Base-by-base conservation (phyloP, 2,888 invertebrate genomes). In the Agrotis exclamationis region DNA sequence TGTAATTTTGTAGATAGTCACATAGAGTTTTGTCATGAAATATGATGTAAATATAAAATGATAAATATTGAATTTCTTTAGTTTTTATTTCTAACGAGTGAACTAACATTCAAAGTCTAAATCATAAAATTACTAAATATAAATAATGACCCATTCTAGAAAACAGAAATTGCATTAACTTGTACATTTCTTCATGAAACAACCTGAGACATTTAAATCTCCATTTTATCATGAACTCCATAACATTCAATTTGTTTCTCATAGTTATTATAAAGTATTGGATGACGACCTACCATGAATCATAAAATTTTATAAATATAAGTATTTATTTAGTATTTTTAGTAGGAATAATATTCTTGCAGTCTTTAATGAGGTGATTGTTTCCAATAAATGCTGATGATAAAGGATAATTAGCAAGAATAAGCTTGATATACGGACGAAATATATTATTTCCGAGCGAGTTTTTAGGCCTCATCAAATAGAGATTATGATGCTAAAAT, bases 61-160 rank as follows among this genome's bases (percentile, higher is more conserved):
- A 85, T 86, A 85, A 63, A 79, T 63, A 76, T 70, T 73, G 67
- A 59, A 74, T 80, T 83, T 88, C 48, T 70, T 80, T 75, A 44
- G 70, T 91, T 93, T 39, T 93, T 92, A 91, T 92, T 93, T 92
- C 88, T 89, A 93, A 92, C 91, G 88, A 84, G 62, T 64, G 65
- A 76, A 88, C 85, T 87, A 91, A 87, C 87, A 89, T 70, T 53
- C 78, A 74, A 82, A 79, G 86, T 86, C 85, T 87, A 88, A 84
- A 80, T 70, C 82, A 88, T 87, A 83, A 86, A 81, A 82, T 79
- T 84, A 81, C 87, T 85, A 89, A 88, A 71, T 60, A 74, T 67
- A 67, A 89, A 86, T 88, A 88, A 83, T 83, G 85, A 85, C 83
- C 85, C 86, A 86, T 86, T 87, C 86, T 89, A 89, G 60, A 79